phyloP scores from a whole-genome alignment of 2,888 invertebrate genomes.

The Caenorhabditis parvicauda region DNA sequence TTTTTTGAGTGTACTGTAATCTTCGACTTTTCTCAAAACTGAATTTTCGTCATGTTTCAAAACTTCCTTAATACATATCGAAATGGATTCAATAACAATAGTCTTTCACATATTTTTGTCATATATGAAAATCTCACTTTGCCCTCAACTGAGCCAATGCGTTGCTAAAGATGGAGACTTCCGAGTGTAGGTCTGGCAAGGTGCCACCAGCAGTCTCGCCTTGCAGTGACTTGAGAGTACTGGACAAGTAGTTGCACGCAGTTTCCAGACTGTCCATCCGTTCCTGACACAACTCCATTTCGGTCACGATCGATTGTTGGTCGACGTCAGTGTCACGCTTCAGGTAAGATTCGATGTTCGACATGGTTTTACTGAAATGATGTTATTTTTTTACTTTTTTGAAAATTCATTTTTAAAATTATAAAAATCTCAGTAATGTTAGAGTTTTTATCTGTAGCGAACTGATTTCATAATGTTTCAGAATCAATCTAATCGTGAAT shows the following conservation, averaged over 20 bases:
- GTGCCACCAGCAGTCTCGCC: constrained; percentile 11
- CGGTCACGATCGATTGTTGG: constrained; percentile 27
- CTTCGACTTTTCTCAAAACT: not conserved
- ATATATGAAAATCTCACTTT: constrained; percentile 8
- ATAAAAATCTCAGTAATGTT: not conserved
- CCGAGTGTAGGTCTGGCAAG: constrained; percentile 40
- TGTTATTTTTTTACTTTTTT: not conserved
- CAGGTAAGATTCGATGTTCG: constrained; percentile 33
- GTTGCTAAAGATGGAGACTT: constrained; percentile 37
- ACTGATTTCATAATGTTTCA: too few species aligned
- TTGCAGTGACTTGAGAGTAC: constrained; percentile 28
- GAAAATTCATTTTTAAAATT: not conserved
- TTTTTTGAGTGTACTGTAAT: too few species aligned
- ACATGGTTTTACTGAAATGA: constrained; percentile 27
- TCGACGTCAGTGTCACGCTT: constrained; percentile 29
- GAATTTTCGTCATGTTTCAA: not conserved
- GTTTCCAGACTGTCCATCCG: constrained; percentile 48
- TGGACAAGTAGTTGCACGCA: constrained; percentile 46
- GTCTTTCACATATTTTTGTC: not conserved
- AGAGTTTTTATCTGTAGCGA: not conserved
- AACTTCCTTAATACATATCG: not conserved
- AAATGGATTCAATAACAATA: not conserved
- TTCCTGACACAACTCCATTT: constrained; percentile 48
- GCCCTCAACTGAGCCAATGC: constrained; percentile 37
- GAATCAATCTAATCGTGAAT: too few species aligned